Evolutionary conservation across 2,797 vertebrate species (phyloP), one percentile per base, ranked within the genome.

Genomic region (Phrynocephalus vlangalii): DNA sequence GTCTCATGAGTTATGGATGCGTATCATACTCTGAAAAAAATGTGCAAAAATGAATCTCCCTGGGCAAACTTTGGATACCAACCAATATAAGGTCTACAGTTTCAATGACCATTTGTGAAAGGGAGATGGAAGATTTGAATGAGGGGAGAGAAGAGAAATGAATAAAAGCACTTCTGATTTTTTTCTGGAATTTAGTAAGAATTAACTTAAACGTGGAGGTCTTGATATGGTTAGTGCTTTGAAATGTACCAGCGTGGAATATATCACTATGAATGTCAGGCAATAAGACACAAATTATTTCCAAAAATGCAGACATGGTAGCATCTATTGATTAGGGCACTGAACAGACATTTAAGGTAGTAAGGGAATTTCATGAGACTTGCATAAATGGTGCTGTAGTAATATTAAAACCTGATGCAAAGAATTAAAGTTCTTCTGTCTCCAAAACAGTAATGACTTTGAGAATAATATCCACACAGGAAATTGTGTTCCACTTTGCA

Each of bases 361-460:
- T 52, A 11, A 86, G 89, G 8, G 70, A 86, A 93, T 20, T 89
- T 83, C 66, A 88, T 90, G n/a, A 91, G 85, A 6, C 93, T 92
- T 71, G 86, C 78, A 94, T 93, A 90, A 91, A 50, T 81, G 87
- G 66, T 91, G 90, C 91, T 90, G 93, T 91, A 94, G 94, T 93
- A 96, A 95, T 93, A 93, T 91, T 78, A 91, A 71, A 82, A 95
- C 91, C 91, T 91, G 92, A 94, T 94, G 93, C 94, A 71, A 92
- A 92, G 76, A 92, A 87, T 93, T 92, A 63, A 95, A 63, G 71
- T 93, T 92, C 91, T 86, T 86, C 87, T 72, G 82, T 90, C 86
- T 24, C 73, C 66, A 73, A 87, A 93, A 90, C 88, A 91, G 85
- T 85, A 90, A 87, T 38, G 83, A 94, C 89, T 89, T 89, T 93